Base-by-base conservation (phyloP, 2,888 invertebrate species). In the Parnassius apollo region DNA sequence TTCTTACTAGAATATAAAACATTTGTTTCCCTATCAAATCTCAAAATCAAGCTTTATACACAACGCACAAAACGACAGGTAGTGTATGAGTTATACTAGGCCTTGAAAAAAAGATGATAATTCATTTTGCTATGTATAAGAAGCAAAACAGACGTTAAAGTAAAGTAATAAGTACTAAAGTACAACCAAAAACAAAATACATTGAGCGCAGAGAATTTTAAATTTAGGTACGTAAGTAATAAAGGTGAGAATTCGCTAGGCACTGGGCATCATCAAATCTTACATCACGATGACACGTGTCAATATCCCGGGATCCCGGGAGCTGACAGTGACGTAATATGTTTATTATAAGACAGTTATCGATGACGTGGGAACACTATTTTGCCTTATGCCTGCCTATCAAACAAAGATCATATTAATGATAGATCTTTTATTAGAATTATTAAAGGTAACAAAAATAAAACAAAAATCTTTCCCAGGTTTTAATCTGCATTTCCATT, bases 271-370 rank as follows among this genome's bases (percentile, higher is more conserved):
- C 65, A 67, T 78, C 80, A 82, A 80, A 81, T 83, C 78, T 75
- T 75, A 68, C 70, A 71, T 75, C 77, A 76, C 76, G 82, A 81
- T 83, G 84, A 85, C 83, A 83, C 83, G 81, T 82, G 86, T 85
- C 86, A 83, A 78, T 78, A 77, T 73, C 73, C 75, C 82, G 77
- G 84, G 82, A 76, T 73, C 73, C 75, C 82, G 77, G 84, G 82
- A 85, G 87, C 88, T 85, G 87, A 86, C 88, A 79, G 73, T 83
- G 81, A 83, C 83, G 85, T 84, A 82, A 86, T 83, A 82, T 85
- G 83, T 86, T 82, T 88, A 87, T 89, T 85, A 12, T 82, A 82
- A 81, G 80, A 82, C 78, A 73, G 77, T 76, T 77, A 76, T 71
- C 72, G 80, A 71, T 78, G 86, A 85, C 85, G 80, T 85, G 86